phyloP scores from a whole-genome alignment of 2,797 vertebrate genomes.

The Lepidocolaptes lacrymiger region DNA sequence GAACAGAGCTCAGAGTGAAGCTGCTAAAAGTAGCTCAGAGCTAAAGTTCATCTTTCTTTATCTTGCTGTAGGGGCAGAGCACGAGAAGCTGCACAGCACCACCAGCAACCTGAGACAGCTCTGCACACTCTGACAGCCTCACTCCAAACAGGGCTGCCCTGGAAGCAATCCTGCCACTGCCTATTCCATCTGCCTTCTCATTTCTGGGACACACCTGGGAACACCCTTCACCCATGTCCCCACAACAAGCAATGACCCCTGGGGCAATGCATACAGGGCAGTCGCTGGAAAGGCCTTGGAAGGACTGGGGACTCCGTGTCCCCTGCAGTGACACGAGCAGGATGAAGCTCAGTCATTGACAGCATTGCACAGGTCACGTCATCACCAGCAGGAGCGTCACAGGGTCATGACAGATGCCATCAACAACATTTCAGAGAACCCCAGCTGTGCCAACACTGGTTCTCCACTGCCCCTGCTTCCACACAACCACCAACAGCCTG shows the following conservation, averaged over 20 bases:
- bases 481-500: background rate
- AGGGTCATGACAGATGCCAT: background rate
- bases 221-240: fast-evolving
- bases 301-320: fast-evolving
- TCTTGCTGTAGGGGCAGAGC: background rate
- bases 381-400: fast-evolving
- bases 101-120: background rate
- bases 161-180: background rate
- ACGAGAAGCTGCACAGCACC: fast-evolving
- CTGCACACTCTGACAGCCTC: background rate
- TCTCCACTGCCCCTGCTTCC: background rate
- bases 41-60: slow-evolving; percentile 40
- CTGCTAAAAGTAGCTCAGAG: slow-evolving; percentile 30
- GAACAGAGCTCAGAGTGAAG: background rate
- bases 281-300: background rate
- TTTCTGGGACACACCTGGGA: background rate
- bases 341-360: background rate
- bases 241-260: fast-evolving
- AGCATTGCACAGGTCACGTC: fast-evolving
- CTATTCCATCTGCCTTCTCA: background rate
- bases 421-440: fast-evolving
- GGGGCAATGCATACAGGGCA: fast-evolving
- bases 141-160: fast-evolving
- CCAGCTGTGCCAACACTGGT: too few relatives aligned
- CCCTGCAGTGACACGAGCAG: fast-evolving